A percentile compares a stretch with the other conserved stretches of the same genome.
phyloP scores from a whole-genome alignment of 2,888 invertebrate genomes.

The Archaeoteleia sp. region DNA sequence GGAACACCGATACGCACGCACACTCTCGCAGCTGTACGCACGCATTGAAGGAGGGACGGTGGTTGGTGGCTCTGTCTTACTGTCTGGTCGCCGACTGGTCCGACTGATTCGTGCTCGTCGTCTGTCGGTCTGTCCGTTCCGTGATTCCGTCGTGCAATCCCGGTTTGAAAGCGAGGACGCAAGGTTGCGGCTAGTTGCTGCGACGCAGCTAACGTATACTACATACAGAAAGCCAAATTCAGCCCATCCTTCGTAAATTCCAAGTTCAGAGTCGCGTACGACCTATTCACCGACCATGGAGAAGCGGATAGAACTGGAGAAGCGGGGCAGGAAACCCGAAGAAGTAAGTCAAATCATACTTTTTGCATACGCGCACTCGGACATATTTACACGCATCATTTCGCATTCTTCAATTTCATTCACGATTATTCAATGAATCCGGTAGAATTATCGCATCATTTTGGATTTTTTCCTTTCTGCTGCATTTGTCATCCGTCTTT shows the following conservation, averaged over 20 bases:
- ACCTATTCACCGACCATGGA: constrained; percentile 81
- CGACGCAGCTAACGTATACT: constrained; percentile 71
- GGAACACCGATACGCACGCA: background rate
- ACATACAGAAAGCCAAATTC: constrained; percentile 51
- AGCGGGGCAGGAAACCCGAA: constrained; percentile 91
- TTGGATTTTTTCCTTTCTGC: background rate
- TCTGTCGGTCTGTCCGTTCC: constrained; percentile 61
- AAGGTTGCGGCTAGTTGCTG: constrained; percentile 69
- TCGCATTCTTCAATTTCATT: constrained; percentile 4
- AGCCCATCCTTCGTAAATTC: constrained; percentile 48
- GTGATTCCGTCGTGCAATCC: constrained; percentile 72
- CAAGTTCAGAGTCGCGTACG: constrained; percentile 51
- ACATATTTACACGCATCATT: constrained; percentile 16
- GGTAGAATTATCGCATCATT: background rate
- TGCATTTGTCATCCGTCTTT: constrained; percentile 3
- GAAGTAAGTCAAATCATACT: constrained; percentile 82
- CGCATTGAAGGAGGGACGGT: constrained; percentile 16
- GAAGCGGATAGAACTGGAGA: constrained; percentile 96
- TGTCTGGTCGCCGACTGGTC: constrained; percentile 58
- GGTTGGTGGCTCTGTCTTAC: constrained; percentile 48
- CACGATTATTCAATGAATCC: constrained; percentile 3
- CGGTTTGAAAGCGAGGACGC: constrained; percentile 70
- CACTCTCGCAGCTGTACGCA: background rate
- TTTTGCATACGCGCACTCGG: constrained; percentile 30
- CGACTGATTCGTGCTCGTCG: constrained; percentile 63